phyloP scores from a whole-genome alignment of 2,113 vertebrate genomes.

The Sapayoa aenigma region DNA sequence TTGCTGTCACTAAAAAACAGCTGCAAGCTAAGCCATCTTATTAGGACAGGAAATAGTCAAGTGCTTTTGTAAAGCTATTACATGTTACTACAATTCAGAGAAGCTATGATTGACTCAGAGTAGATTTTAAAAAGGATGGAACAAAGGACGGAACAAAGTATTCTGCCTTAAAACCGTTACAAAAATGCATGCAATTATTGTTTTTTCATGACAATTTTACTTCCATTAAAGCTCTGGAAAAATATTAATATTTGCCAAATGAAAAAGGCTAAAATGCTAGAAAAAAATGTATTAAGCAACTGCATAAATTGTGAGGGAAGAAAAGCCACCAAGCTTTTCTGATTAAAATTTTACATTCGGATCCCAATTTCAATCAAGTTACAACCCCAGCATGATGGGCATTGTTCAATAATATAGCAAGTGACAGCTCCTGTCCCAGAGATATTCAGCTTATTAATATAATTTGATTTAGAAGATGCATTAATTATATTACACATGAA shows the following conservation, averaged over 20 bases:
- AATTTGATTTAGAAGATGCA: not conserved
- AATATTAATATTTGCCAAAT: not conserved
- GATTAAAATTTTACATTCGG: not conserved
- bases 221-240: constrained; percentile 1
- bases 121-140: not conserved
- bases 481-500: not conserved
- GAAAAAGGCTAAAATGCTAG: not conserved
- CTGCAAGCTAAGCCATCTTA: not conserved
- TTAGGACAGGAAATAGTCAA: not conserved
- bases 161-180: not conserved
- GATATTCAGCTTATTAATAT: not conserved
- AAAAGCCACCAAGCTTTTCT: not conserved
- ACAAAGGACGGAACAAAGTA: not conserved
- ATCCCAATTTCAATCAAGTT: not conserved
- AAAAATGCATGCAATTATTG: not conserved
- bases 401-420: not conserved
- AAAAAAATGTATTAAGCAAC: not conserved
- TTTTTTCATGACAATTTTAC: not conserved
- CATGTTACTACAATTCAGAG: not conserved
- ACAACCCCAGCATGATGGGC: not conserved
- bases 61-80: not conserved
- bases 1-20: not conserved
- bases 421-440: not conserved
- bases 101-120: not conserved
- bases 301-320: not conserved